phyloP scores from a whole-genome alignment of 2,888 invertebrate species.

The Tineola bisselliella region DNA sequence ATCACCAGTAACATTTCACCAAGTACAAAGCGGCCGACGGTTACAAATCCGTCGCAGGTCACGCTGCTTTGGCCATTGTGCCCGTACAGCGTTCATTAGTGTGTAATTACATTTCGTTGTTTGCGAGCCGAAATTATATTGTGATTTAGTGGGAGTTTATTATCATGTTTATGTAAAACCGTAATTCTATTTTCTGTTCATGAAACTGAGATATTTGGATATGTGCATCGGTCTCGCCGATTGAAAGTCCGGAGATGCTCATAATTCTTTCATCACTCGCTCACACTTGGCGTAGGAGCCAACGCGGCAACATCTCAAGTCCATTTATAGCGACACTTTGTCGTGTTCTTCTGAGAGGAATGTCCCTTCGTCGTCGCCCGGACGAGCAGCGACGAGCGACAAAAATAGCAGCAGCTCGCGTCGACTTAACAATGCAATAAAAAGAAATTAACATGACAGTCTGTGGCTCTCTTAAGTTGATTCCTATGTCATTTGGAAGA shows the following conservation, averaged over 20 bases:
- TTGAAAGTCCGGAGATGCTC: constrained; percentile 7
- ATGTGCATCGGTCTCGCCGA: not conserved
- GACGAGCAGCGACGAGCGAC: constrained; percentile 55
- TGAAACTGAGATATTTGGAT: not conserved
- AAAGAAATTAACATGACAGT: constrained; percentile 63
- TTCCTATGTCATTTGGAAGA: constrained; percentile 63
- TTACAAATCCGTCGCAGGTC: constrained; percentile 35
- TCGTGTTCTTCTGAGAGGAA: constrained; percentile 58
- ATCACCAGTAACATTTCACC: constrained; percentile 64
- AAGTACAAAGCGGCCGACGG: constrained; percentile 33
- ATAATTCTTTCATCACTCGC: constrained; percentile 8
- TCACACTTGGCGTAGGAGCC: not conserved
- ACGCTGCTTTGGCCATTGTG: constrained; percentile 49
- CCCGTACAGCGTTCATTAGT: constrained; percentile 46
- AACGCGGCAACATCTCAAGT: constrained; percentile 25
- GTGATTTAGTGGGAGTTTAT: constrained; percentile 11
- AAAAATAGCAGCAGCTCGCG: constrained; percentile 54
- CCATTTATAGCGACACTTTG: constrained; percentile 61
- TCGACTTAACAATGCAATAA: constrained; percentile 68
- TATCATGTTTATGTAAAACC: constrained; percentile 10
- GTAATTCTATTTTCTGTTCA: constrained; percentile 7
- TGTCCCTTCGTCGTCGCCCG: constrained; percentile 49
- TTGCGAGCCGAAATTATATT: constrained; percentile 10
- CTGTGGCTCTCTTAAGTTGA: constrained; percentile 61
- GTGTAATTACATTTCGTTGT: constrained; percentile 36